Percentiles rank a stretch among this genome's conserved stretches.
These are phyloP conservation scores for Sinohyriopsis cumingii DNA, from an alignment of 2,888 invertebrate species.

Conservation along the genomic window DNA sequence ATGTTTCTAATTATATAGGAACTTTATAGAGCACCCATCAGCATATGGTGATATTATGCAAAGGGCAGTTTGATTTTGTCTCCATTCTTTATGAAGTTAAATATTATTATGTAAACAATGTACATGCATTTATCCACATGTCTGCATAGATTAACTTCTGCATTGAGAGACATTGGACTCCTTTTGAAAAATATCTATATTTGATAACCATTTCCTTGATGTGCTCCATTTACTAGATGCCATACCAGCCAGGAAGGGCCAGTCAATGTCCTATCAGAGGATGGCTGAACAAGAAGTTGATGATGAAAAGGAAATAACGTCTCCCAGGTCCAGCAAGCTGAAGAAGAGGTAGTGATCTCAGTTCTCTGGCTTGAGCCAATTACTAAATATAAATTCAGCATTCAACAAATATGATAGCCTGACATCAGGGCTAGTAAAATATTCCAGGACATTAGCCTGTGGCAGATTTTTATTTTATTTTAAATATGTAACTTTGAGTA, in stretches of 20 bases:
- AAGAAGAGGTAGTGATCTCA: constrained; percentile 42
- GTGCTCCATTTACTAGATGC: constrained; percentile 46
- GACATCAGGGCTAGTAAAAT: too few species aligned
- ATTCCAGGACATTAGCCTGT: too few species aligned
- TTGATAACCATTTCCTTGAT: neutral
- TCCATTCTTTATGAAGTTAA: too few species aligned
- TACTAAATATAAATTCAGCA: neutral
- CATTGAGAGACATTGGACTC: neutral
- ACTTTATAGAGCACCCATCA: too few species aligned
- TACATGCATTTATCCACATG: too few species aligned
- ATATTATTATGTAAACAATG: too few species aligned
- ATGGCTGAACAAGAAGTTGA: constrained; percentile 44
- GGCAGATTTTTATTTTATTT: too few species aligned
- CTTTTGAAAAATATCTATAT: neutral
- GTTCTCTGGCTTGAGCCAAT: neutral
- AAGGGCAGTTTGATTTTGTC: too few species aligned
- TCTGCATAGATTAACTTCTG: too few species aligned
- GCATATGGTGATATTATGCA: too few species aligned
- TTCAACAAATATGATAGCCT: neutral
- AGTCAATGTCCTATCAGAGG: constrained; percentile 57
- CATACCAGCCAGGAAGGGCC: constrained; percentile 58
- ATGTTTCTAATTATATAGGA: too few species aligned
- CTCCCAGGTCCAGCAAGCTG: constrained; percentile 77
- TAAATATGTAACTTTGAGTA: too few species aligned
- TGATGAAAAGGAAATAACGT: constrained; percentile 72